Evolutionary conservation across 2,797 vertebrate species (phyloP).

Genomic region (Rhadinocentrus ornatus): DNA sequence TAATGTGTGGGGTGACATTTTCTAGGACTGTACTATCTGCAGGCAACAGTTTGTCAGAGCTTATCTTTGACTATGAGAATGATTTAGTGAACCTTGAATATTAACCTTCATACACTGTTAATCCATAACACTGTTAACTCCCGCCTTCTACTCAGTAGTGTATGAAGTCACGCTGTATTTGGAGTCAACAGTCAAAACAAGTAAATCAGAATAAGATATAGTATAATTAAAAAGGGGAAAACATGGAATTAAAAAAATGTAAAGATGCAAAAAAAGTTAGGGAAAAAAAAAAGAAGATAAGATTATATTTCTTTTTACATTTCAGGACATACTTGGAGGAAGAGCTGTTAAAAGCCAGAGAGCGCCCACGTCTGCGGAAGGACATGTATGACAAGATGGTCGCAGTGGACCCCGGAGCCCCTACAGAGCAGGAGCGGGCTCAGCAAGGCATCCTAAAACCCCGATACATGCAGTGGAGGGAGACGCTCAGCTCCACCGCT

Average conservation of each 20-base stretch:
- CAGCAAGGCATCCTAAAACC: slow-evolving; percentile 89
- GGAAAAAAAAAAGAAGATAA: neutral
- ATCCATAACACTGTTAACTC: neutral
- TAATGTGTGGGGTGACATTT: neutral
- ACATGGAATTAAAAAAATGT: neutral
- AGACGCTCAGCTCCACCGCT: slow-evolving; percentile 90
- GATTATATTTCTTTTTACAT: neutral
- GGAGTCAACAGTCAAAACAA: neutral
- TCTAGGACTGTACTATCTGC: neutral
- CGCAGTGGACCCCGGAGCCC: slow-evolving; percentile 88
- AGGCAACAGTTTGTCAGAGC: neutral
- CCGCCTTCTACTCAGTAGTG: neutral
- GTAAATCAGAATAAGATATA: neutral
- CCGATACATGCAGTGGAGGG: slow-evolving; percentile 96
- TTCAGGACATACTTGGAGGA: slow-evolving; percentile 92
- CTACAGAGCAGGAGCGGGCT: slow-evolving; percentile 84
- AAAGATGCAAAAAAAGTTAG: neutral
- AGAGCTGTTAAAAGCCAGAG: slow-evolving; percentile 88
- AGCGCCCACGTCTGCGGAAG: slow-evolving; percentile 85
- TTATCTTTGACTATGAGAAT: slow-evolving; percentile 11
- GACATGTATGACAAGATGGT: slow-evolving; percentile 97
- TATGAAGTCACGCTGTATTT: neutral
- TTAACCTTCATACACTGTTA: neutral
- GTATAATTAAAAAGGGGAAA: neutral
- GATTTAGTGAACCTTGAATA: slow-evolving; percentile 12